Base-by-base conservation (phyloP, 1,140 invertebrate genomes). In the Drosophila parabipectinata region DNA sequence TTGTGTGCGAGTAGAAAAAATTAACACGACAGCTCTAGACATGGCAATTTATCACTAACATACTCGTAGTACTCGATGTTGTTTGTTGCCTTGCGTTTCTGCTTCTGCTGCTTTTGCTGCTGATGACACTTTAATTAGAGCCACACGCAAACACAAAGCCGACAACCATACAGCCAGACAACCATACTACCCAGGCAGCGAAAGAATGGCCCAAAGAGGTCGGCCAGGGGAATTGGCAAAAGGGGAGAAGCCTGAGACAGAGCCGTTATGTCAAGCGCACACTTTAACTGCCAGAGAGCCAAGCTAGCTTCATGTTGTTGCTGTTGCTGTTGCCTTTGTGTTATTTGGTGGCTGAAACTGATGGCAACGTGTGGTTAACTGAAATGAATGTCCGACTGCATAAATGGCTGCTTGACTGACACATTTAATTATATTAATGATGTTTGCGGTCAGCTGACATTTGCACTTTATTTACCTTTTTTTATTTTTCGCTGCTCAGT, bases 381-480 rank as follows among this genome's bases (percentile, higher is more conserved):
- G 83, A 82, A 85, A 82, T 82, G 75, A 79, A 71, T 81, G 83
- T 71, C 79, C 58, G 82, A 88, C 68, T 89, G 79, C 72, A 88
- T 88, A 89, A 88, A 88, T 88, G 83, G 79, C 84, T 69, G 83
- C 76, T 79, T 89, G 83, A 90, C 88, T 90, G 87, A 83, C 87
- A 90, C 79, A 84, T 90, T 90, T 90, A 90, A 90, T 90, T 90
- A 90, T 90, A 90, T 90, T 88, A 90, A 88, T 90, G 88, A 88
- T 90, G 78, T 83, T 88, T 83, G 83, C 88, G 83, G 87, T 90
- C 87, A 90, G 77, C 87, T 90, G 87, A 90, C 87, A 90, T 90
- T 90, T 90, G 87, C 88, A 90, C 87, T 90, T 90, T 84, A 83
- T 83, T 80, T 79, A 81, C 79, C 51, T 80, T 80, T 80, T 80